Evolutionary conservation across 2,113 vertebrate genomes (phyloP).

Genomic region (Cygnus buccinator): DNA sequence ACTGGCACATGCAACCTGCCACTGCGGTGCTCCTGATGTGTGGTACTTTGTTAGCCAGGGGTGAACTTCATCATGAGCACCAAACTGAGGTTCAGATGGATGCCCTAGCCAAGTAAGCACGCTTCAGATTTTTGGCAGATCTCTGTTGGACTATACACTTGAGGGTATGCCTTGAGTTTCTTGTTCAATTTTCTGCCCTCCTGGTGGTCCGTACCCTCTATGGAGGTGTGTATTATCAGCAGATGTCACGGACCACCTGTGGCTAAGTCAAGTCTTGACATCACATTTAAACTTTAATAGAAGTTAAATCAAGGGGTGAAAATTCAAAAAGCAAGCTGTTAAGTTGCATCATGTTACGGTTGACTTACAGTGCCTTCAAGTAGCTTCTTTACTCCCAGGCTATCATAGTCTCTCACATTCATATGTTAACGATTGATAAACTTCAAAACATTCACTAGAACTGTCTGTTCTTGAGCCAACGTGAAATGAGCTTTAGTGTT

Average conservation of each 20-base stretch:
- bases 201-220: background rate
- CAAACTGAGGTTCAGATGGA: background rate
- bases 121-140: background rate
- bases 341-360: background rate
- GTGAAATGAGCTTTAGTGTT: background rate
- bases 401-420: background rate
- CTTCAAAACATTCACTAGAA: background rate
- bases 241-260: background rate
- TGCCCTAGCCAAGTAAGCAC: background rate
- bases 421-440: background rate
- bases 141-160: background rate
- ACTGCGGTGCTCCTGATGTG: background rate
- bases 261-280: background rate
- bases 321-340: constrained; percentile 11
- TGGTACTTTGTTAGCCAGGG: background rate
- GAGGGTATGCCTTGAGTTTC: background rate
- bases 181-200: background rate
- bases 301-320: background rate
- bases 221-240: background rate
- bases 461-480: background rate
- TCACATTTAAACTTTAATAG: background rate
- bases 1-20: background rate
- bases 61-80: background rate
- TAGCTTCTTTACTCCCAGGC: background rate
- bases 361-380: background rate